Evolutionary conservation across 2,888 invertebrate species (phyloP), one percentile per base, ranked within the genome.

Genomic region (Prenolepis imparis): DNA sequence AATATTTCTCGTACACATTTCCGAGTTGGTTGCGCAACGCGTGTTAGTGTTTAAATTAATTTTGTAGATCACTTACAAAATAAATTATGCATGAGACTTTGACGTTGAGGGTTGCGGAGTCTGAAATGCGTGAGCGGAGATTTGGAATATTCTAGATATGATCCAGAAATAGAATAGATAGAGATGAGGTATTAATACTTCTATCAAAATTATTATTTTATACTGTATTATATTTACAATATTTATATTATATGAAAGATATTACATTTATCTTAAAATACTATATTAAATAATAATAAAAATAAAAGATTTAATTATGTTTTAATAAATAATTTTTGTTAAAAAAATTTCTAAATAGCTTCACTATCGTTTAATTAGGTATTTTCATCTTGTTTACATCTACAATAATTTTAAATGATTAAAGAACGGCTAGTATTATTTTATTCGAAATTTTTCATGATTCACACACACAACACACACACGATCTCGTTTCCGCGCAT

Each of bases 51-150:
- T 75, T 64, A 75, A 66, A 9, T 77, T 66, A 66, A 77, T 67
- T 55, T 77, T 66, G 66, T 39, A 66, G 36, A 75, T 75, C 75
- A 52, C 48, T 48, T 36, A 36, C 24, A 24, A 39, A 52, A 12
- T 75, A 64, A 75, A 52, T 75, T 75, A 75, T 64, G 52, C 48
- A 52, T 52, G 64, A 75, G 36, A 66, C 52, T 63, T 48, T 52
- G 36, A 52, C 36, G 66, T 21, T 39, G 36, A 18, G 12, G 36
- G 8, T 39, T 64, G 28, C 64, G 52, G 66, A 66, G 24, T 75
- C 52, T 52, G 75, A 48, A 64, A 64, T 64, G 36, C 4, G 24
- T 36, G 39, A 32, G 64, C 64, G 52, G 66, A 52, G 52, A 75
- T 39, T 52, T 64, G 48, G n/a, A 52, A 24, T 36, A 52, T 64